Evolutionary conservation across 2,113 vertebrate genomes (phyloP), one percentile per base, ranked within the genome.

Genomic region (Campylorhamphus procurvoides): DNA sequence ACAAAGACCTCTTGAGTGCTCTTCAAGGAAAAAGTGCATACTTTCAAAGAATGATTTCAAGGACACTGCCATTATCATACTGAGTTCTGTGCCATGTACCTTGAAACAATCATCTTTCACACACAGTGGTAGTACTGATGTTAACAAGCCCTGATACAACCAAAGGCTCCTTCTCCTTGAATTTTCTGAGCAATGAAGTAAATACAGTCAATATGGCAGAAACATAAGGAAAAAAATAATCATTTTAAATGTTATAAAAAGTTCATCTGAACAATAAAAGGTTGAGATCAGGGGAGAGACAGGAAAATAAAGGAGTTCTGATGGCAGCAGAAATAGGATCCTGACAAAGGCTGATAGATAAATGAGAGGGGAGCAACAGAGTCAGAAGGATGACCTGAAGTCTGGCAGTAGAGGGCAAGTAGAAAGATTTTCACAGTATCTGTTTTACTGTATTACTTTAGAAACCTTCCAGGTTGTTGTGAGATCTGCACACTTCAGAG

Each of bases 171-270:
- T 55, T n/a, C 42, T 40, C 19, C 68, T 22, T 28, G 39, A 64
- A 63, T 44, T 90, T 87, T 69, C 20, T 47, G 40, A 84, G 39
- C 0, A 0, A 55, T 42, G 19, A 74, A 78, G 71, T 28, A 4
- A 69, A n/a, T 49, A 77, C 13, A 9, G 7, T 42, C 28, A 84
- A 46, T 2, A 40, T 46, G 39, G 19, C 12, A 91, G 81, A 63
- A 76, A 86, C 2, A 33, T 11, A 29, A 0, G 0, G 24, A 6
- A 64, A 73, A 83, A 24, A 3, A 13, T 15, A 59, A 37, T 72
- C 0, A 59, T 46, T 89, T 68, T 10, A 42, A 81, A 60, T 64
- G 11, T 28, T 80, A 68, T 46, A 68, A 50, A 67, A 83, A 37
- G 14, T 68, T 87, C 28, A 42, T 73, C 22, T 76, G 58, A 63